A percentile compares a stretch with the other conserved stretches of the same genome.
Conservation (phyloP, 2,888 invertebrate genomes). For the Tryphoninae sp. region DNA sequence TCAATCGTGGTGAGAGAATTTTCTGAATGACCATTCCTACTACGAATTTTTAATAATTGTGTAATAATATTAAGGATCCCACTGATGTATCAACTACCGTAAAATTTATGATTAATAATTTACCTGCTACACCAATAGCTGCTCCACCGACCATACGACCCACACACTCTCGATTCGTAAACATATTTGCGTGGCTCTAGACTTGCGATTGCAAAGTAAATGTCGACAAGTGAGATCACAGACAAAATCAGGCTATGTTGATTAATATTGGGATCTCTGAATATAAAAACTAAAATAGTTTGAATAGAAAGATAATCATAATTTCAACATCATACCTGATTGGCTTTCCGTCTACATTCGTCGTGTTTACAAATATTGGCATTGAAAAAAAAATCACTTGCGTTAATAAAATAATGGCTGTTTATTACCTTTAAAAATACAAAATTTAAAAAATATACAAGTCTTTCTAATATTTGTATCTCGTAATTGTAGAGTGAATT, state of each 20-base stretch:
- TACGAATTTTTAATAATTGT: slow-evolving; percentile 10
- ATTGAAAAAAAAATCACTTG: slow-evolving; percentile 8
- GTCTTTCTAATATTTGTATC: neutral
- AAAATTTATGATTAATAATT: neutral
- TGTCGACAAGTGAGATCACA: too few species aligned
- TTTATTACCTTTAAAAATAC: slow-evolving; percentile 58
- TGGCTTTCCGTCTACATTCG: neutral
- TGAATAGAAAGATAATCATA: slow-evolving; percentile 10
- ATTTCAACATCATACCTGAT: neutral
- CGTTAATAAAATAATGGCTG: slow-evolving; percentile 49
- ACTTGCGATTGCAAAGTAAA: too few species aligned
- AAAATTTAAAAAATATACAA: slow-evolving; percentile 46
- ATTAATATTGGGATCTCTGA: neutral
- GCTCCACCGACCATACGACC: slow-evolving; percentile 51
- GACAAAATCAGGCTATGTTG: neutral
- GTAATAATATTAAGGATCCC: neutral
- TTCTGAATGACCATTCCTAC: slow-evolving; percentile 58
- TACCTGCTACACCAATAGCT: slow-evolving; percentile 59
- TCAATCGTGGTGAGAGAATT: slow-evolving; percentile 50
- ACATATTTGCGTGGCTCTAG: slow-evolving; percentile 30
- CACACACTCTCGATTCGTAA: slow-evolving; percentile 45
- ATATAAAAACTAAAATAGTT: neutral
- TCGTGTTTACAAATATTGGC: neutral
- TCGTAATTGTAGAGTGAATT: neutral
- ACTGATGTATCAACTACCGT: neutral